Conservation (phyloP, 2,888 invertebrate genomes). For the Gymnocheta viridis region DNA sequence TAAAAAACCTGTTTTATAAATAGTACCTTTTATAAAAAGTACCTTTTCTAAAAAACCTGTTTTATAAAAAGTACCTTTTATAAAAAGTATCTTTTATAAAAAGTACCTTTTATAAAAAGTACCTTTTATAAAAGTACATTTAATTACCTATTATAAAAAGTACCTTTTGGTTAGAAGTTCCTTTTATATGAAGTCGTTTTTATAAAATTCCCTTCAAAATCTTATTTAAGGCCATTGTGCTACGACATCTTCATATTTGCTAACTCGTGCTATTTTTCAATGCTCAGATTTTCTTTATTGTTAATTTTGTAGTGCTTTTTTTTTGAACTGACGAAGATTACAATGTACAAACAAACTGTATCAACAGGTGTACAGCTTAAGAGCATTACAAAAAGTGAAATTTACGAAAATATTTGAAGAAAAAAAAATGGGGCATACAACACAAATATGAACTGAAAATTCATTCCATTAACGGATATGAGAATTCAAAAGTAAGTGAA, state of each 20-base stretch:
- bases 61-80: background rate
- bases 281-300: background rate
- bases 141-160: background rate
- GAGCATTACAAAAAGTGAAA: background rate
- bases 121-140: background rate
- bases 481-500: slow-evolving; percentile 72
- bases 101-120: background rate
- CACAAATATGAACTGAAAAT: slow-evolving; percentile 39
- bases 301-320: slow-evolving; percentile 15
- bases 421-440: background rate
- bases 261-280: slow-evolving; percentile 1
- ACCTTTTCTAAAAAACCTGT: background rate
- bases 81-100: background rate
- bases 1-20: background rate
- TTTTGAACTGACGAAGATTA: background rate
- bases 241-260: background rate
- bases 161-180: background rate
- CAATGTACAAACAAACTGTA: background rate
- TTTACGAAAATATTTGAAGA: slow-evolving; percentile 1
- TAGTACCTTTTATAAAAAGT: background rate
- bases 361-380: slow-evolving; percentile 57
- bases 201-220: background rate
- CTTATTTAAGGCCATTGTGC: background rate
- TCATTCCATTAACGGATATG: slow-evolving; percentile 77
- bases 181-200: background rate